Evolutionary conservation across 2,113 vertebrate genomes (phyloP), one percentile per base, ranked within the genome.

Genomic region (Carettochelys insculpta): DNA sequence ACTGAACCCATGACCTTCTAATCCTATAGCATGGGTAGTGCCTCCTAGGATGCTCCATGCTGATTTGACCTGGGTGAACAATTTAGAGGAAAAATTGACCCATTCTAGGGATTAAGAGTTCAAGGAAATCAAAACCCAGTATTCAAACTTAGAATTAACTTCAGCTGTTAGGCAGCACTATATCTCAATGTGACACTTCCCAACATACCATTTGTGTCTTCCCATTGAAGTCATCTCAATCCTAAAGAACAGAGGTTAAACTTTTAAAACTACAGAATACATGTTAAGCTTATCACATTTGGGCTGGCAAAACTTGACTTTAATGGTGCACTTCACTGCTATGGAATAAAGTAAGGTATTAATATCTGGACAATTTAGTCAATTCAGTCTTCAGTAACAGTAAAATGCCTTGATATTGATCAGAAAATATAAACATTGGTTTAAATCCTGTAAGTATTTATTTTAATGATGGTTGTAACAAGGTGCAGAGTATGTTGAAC

Each of bases 1-100:
- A 88, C 94, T 96, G 95, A 97, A 97, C 97, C 96, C 90, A 84
- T 97, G 97, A 97, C 97, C 97, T 93, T 79, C 92, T 97, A 97
- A 97, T 97, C 97, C 96, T 43, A 90, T 91, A 77, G 94, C 92
- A 93, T 97, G 92, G 95, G 88, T 93, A 95, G 82, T 92, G 96
- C 94, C 95, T 95, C 92, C 83, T 86, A 92, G 92, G 94, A 38
- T 94, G 90, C 86, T 96, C 95, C 97, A 93, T 94, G 93, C 90
- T 91, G 96, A 97, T 97, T 97, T 96, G 94, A 94, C 91, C 80
- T 87, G 95, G 90, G 89, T 95, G 97, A 97, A 90, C 92, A 95
- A 86, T 86, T 95, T 94, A 86, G 84, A 91, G 83, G 93, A 83
- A 94, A 94, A 95, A 78, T 38, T 0, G 6, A 96, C 71, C 80